Conservation (phyloP, 2,888 invertebrate species). For the Ethmia dodecea region DNA sequence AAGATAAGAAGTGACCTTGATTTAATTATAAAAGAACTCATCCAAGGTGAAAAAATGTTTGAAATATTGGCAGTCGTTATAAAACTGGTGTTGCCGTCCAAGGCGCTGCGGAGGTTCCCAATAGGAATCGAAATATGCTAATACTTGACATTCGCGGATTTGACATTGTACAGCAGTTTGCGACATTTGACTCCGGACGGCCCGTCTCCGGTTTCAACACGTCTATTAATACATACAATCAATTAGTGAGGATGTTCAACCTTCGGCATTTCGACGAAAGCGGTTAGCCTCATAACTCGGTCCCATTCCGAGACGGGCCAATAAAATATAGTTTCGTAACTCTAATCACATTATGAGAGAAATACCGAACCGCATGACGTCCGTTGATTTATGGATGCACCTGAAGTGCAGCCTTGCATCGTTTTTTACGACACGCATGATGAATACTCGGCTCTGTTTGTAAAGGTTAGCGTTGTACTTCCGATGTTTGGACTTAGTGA, state of each 20-base stretch:
- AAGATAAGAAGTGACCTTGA: too few species aligned
- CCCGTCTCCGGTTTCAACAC: slow-evolving; percentile 10
- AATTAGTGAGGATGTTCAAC: slow-evolving; percentile 33
- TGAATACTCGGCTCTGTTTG: slow-evolving; percentile 3
- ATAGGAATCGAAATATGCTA: slow-evolving; percentile 4
- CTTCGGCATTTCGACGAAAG: slow-evolving; percentile 30
- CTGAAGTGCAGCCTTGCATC: slow-evolving; percentile 6
- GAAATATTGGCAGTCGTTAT: too few species aligned
- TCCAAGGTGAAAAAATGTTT: too few species aligned
- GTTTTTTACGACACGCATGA: slow-evolving; percentile 5
- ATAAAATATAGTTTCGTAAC: slow-evolving; percentile 57
- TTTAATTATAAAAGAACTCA: too few species aligned
- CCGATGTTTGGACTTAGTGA: slow-evolving; percentile 2
- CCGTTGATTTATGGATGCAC: slow-evolving; percentile 34
- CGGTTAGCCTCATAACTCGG: slow-evolving; percentile 30
- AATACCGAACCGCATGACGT: slow-evolving; percentile 53
- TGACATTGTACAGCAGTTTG: slow-evolving; percentile 6
- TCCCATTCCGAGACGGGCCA: slow-evolving; percentile 17
- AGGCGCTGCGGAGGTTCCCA: too few species aligned
- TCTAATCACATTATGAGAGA: slow-evolving; percentile 46
- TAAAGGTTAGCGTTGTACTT: slow-evolving; percentile 10
- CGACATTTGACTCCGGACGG: slow-evolving; percentile 2
- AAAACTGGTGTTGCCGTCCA: too few species aligned
- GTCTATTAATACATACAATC: slow-evolving; percentile 25
- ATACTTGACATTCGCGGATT: neutral